Evolutionary conservation across 2,797 vertebrate species (phyloP), one percentile per base, ranked within the genome.

Genomic region (Hippocampus kuda): DNA sequence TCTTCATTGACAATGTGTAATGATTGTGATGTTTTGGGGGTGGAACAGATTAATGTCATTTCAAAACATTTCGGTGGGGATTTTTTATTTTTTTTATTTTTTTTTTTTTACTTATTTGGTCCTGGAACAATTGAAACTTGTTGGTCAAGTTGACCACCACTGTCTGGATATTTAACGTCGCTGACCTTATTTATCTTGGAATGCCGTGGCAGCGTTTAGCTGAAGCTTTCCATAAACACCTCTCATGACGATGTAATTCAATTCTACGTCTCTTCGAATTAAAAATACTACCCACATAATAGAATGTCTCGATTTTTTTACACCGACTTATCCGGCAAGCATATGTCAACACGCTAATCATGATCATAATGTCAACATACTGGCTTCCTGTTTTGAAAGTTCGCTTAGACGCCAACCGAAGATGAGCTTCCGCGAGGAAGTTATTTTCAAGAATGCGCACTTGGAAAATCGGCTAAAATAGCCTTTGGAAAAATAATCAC

Each of bases 301-400:
- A 38, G 34, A 38, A 38, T 38, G 34, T 1, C 34, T 38, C 34
- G 34, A 38, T 38, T 38, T 38, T 38, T 38, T 38, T 38, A 38
- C 34, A 38, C 34, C 34, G 34, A 38, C 7, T 38, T 38, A 38
- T 38, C 15, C 13, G 24, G 34, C 27, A 16, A 61, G 30, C 12
- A 9, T 3, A 12, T n/a, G 16, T 22, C 20, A 15, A 65, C 41
- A 20, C 48, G 48, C 12, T 46, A 46, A 46, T 13, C 34, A 8
- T 38, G 34, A 8, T 38, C 34, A 48, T 48, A 13, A 62, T 76
- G 79, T 79, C 80, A 86, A 81, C 78, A 83, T 42, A 1, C 30
- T n/a, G 26, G 75, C 78, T 85, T 88, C 86, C 84, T 80, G 81
- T 83, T 87, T 68, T 56, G 75, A 68, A 51, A 46, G 62, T 64